These are phyloP conservation scores for Carcina quercana DNA, from an alignment of 2,888 invertebrate species.

Conservation along the genomic window DNA sequence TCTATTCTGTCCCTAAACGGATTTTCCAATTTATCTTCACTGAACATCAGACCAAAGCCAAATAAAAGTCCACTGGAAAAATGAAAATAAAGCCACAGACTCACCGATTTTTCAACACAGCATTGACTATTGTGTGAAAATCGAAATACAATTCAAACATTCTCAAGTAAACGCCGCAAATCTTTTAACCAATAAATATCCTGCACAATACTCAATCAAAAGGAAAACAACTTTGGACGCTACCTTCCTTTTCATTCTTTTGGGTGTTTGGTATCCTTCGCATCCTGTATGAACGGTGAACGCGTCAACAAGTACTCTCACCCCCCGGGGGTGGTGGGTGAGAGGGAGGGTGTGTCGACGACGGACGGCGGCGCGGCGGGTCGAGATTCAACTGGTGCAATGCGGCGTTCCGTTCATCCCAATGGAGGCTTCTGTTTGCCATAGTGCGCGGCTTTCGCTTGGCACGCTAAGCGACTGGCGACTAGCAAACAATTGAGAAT, in stretches of 20 bases:
- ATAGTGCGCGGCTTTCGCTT: conserved; percentile 38
- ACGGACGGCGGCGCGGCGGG: conserved; percentile 42
- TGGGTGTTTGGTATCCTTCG: not conserved
- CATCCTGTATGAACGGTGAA: conserved; percentile 22
- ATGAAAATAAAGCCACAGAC: too few species aligned
- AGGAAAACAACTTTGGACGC: not conserved
- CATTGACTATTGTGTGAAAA: too few species aligned
- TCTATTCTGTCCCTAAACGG: too few species aligned
- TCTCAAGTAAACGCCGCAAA: not conserved
- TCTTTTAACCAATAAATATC: not conserved
- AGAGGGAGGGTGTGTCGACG: conserved; percentile 23
- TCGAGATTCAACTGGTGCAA: conserved; percentile 73
- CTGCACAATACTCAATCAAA: not conserved
- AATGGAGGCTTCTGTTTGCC: conserved; percentile 46
- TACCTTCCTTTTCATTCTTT: not conserved
- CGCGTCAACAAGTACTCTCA: conserved; percentile 59
- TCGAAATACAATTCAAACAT: too few species aligned
- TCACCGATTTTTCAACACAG: too few species aligned
- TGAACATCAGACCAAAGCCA: too few species aligned
- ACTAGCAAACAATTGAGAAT: not conserved
- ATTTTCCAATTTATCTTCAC: too few species aligned
- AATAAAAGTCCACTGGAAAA: too few species aligned
- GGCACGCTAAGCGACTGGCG: conserved; percentile 41
- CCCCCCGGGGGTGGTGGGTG: conserved; percentile 19
- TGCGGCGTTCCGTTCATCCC: conserved; percentile 58